Evolutionary conservation across 1,140 invertebrate genomes (phyloP), one percentile per base, ranked within the genome.

Genomic region (Macrotrachela quadricornifera): DNA sequence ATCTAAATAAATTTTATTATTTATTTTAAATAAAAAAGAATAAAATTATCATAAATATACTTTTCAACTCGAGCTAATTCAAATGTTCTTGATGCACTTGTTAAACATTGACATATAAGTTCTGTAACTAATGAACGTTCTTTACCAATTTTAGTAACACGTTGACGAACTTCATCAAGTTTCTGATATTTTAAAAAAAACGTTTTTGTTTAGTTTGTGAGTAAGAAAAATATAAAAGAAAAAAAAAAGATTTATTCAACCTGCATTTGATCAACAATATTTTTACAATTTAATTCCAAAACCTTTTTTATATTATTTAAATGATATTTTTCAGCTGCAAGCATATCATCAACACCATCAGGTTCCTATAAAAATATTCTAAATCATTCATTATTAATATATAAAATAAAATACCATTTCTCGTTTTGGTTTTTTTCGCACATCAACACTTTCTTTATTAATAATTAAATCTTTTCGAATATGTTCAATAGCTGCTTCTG

Each of bases 301-400:
- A 60, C 60, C 49, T 62, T 64, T 54, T 70, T 70, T 51, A 65
- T 59, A 60, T 67, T 68, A 13, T 64, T 37, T 11, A 70, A 55
- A 57, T 66, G 65, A 49, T 61, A 56, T 46, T 59, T 57, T 54
- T 70, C 68, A 43, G 66, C 67, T 60, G 58, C 60, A 41, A 70
- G 58, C 38, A 68, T 57, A 57, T 69, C 66, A 61, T 70, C 68
- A 42, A 66, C 68, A 21, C 64, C 66, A 61, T 70, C 68, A 49
- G 60, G 57, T 13, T 62, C 60, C 68, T 70, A 58, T 30, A 39
- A 45, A 41, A 16, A 49, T 17, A 42, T 41, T 42, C 18, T 12
- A 48, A 45, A 38, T 39, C 46, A 14, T 14, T 18, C 17, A 41
- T 43, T 15, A 43, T 15, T 36, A 36, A 11, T n/a, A 21, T 16